A percentile compares a stretch with the other conserved stretches of the same genome.
Conservation (phyloP, 2,888 invertebrate genomes). For the Apantesis nais region DNA sequence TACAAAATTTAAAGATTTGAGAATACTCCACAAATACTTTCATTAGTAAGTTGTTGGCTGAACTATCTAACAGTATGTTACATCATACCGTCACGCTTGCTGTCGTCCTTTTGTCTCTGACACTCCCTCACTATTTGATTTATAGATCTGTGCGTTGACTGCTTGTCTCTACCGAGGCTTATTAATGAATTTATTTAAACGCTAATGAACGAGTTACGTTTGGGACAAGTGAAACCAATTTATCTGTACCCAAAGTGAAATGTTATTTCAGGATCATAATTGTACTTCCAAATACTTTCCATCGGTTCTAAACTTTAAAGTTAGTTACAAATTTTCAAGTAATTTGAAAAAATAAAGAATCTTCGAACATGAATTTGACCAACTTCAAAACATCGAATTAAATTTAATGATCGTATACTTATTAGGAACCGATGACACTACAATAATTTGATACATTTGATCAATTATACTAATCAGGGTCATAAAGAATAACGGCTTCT, state of each 20-base stretch:
- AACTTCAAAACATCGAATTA: no score
- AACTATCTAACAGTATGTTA: constrained; percentile 54
- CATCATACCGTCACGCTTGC: constrained; percentile 52
- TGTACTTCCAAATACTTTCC: constrained; percentile 43
- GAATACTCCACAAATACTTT: background rate
- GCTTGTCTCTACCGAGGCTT: constrained; percentile 76
- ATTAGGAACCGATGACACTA: no score
- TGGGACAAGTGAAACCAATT: constrained; percentile 77
- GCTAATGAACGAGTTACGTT: constrained; percentile 84
- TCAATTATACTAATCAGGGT: no score
- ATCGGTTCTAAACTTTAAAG: constrained; percentile 40
- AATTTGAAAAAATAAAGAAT: no score
- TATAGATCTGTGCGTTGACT: constrained; percentile 82
- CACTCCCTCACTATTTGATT: constrained; percentile 85
- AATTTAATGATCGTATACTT: no score
- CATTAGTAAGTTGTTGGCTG: background rate
- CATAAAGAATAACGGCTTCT: no score
- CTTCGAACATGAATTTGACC: no score
- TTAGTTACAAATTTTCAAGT: constrained; percentile 41
- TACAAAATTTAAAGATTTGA: background rate
- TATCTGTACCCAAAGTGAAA: constrained; percentile 72
- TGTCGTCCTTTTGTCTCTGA: constrained; percentile 81
- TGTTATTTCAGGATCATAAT: constrained; percentile 72
- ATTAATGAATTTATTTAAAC: constrained; percentile 86
- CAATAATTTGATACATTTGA: no score